phyloP scores from a whole-genome alignment of 2,797 vertebrate species.

The Gouania willdenowi region DNA sequence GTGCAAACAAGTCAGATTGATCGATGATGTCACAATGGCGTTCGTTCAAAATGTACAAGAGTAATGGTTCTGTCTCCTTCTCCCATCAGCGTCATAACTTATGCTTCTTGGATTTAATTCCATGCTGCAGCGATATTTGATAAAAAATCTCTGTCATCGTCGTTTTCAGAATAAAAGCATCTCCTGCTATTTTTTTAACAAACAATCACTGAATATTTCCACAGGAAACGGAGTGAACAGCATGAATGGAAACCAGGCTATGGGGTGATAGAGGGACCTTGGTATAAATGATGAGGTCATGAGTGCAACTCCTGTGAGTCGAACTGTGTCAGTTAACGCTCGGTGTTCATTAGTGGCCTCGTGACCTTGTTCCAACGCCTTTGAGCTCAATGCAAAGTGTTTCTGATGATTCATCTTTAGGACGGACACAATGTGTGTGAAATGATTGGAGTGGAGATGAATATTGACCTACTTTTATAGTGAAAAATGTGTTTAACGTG shows the following conservation, averaged over 20 bases:
- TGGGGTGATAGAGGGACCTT: too few relatives aligned
- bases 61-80: constrained; percentile 13
- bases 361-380: constrained; percentile 43
- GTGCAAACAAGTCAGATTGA: constrained; percentile 39
- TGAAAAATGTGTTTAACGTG: not conserved
- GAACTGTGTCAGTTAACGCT: constrained; percentile 47
- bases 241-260: constrained; percentile 1
- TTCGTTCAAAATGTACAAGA: constrained; percentile 1
- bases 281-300: constrained; percentile 51
- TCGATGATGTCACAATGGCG: constrained; percentile 17
- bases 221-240: constrained; percentile 11
- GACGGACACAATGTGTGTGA: constrained; percentile 1
- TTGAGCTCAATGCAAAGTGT: constrained; percentile 28
- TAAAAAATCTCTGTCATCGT: constrained; percentile 9
- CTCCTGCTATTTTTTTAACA: too few relatives aligned
- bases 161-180: constrained; percentile 4
- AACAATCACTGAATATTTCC: constrained; percentile 11
- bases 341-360: constrained; percentile 43
- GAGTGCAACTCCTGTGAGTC: constrained; percentile 33
- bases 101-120: constrained; percentile 7
- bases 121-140: constrained; percentile 5
- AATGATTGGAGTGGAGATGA: constrained; percentile 13
- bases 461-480: constrained; percentile 14
- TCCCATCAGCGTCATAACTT: constrained; percentile 29
- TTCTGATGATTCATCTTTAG: constrained; percentile 23